A percentile compares a stretch with the other conserved stretches of the same genome.
Conservation (phyloP, 2,888 invertebrate genomes). For the Geophilus truncorum region DNA sequence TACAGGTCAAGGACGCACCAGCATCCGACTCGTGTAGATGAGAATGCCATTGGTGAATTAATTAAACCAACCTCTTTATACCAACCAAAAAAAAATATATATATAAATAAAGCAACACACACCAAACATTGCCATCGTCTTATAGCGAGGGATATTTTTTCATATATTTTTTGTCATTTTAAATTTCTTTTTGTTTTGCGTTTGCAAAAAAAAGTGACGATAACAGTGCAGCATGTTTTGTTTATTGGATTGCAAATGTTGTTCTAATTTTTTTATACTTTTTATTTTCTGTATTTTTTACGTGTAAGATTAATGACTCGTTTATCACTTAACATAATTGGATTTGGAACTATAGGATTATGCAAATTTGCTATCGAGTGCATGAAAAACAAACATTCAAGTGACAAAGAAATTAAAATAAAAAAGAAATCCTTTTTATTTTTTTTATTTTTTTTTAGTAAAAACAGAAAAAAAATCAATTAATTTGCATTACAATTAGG, state of each 20-base stretch:
- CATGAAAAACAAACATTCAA: not conserved
- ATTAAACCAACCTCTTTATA: not conserved
- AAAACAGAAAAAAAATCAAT: not conserved
- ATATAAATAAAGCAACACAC: not conserved
- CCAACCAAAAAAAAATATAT: not conserved
- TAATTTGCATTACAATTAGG: not conserved
- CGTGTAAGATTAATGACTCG: constrained; percentile 17
- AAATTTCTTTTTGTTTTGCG: no score
- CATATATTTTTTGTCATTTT: not conserved
- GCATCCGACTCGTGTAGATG: constrained; percentile 37
- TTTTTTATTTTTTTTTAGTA: not conserved
- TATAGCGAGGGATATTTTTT: not conserved
- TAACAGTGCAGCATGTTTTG: not conserved
- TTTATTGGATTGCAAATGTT: constrained; percentile 23
- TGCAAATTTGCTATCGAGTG: constrained; percentile 21
- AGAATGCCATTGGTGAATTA: constrained; percentile 27
- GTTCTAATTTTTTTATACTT: not conserved
- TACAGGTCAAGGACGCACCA: constrained; percentile 3
- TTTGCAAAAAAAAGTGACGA: not conserved
- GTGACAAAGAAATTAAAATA: not conserved
- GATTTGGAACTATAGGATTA: constrained; percentile 21
- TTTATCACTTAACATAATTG: constrained; percentile 20
- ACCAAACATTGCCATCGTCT: not conserved
- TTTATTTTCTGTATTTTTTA: not conserved
- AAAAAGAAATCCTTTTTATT: no score